Base-by-base conservation (phyloP, 2,113 vertebrate species). In the Odobenus rosmarus region DNA sequence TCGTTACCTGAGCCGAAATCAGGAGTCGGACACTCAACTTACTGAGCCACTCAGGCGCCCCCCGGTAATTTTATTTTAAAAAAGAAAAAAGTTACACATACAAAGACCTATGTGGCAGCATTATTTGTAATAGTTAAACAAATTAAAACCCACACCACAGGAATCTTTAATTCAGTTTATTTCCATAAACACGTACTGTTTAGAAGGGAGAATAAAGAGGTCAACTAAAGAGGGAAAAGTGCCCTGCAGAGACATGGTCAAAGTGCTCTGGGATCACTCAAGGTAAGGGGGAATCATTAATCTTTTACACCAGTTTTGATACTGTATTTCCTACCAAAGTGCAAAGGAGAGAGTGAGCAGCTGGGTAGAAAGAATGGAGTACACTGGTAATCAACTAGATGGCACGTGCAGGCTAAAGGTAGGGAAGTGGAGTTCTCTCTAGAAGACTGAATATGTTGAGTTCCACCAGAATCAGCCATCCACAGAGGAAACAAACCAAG, bases 281-380 rank as follows among this genome's bases (percentile, higher is more conserved):
- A 88, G 57, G 24, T 49, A 76, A 67, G 14, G 95, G 84, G 61
- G n/a, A 85, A 71, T 79, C 72, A 86, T 80, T 79, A 90, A 90
- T 79, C 42, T 26, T 85, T 90, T 71, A 83, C 42, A 33, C 42
- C 80, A 72, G 46, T 71, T 90, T 12, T 61, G 61, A 93, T 28
- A 62, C 94, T 59, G 24, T 23, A 93, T 53, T 93, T 74, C 72
- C 42, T 89, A 85, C 4, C 80, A 72, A 84, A 90, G 26, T 79
- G 36, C 62, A 71, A 69, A 85, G 74, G 51, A 61, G 51, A 76
- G 85, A 61, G 26, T 28, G 53, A 31, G n/a, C 49, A 93, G n/a
- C 53, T 77, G 51, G 36, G 14, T 8, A 83, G 36, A 51, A 4
- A 46, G 64, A 93, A 80, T 55, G 39, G 36, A 94, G n/a, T 72